Evolutionary conservation across 2,113 vertebrate genomes (phyloP), one percentile per base, ranked within the genome.

Genomic region (Melierax canorus): DNA sequence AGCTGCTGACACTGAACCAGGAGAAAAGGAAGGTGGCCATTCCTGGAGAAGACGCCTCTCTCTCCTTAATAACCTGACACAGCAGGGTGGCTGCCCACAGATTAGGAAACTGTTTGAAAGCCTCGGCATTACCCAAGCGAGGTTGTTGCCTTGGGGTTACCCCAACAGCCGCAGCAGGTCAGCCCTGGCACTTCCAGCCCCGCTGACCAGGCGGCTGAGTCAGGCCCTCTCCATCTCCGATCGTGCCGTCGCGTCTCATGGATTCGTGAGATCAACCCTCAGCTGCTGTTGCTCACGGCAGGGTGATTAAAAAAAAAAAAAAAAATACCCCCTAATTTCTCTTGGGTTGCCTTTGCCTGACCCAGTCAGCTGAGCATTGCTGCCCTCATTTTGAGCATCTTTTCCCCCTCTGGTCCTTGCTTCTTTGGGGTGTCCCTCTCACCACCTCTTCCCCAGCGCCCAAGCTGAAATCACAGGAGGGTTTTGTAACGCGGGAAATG

Each of bases 31-130:
- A 86, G 29, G 20, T 73, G 48, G 6, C 19, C 34, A n/a, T 66
- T 76, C 59, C 82, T 76, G 39, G 68, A 95, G 75, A 74, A 88
- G 41, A 72, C 4, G 6, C 41, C n/a, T 93, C 67, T 75, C 62
- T 86, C 23, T 62, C 71, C 24, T 53, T 75, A 75, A 75, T 5
- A 84, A 24, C 12, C 20, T 94, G 76, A 76, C 48, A 26, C 73
- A 92, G 50, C 24, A 78, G 55, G 17, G 36, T 75, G 76, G 68
- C 74, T 95, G 76, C 80, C 80, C 73, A 41, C 86, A 69, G 66
- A 89, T 91, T 85, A 76, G 66, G 84, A 96, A 97, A 91, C 38
- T 58, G 51, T 74, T 88, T 88, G 62, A 85, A 94, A 91, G 45
- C 34, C 41, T 83, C 10, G 2, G 38, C 64, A 46, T 92, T 84